Evolutionary conservation across 2,888 invertebrate genomes (phyloP).

Genomic region (Thalpophila matura): DNA sequence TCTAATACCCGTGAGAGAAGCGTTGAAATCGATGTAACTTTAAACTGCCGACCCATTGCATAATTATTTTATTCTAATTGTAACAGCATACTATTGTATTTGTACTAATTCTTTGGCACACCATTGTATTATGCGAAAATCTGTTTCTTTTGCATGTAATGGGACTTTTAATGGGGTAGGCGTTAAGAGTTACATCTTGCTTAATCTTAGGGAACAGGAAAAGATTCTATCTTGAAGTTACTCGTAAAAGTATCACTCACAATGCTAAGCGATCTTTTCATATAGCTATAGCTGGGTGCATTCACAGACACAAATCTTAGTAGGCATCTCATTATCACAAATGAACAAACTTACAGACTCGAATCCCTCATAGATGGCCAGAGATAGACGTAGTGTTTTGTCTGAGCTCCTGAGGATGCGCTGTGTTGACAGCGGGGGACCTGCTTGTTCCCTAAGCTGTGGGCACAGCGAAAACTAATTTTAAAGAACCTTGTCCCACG

Average conservation of each 20-base stretch:
- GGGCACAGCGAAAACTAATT: too few relatives aligned
- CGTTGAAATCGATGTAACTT: conserved; percentile 25
- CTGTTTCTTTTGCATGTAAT: conserved; percentile 31
- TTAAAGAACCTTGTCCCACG: too few relatives aligned
- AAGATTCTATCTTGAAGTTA: conserved; percentile 37
- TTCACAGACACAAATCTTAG: conserved; percentile 8
- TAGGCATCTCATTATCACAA: too few relatives aligned
- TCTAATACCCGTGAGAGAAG: conserved; percentile 28
- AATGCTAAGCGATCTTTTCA: conserved; percentile 1
- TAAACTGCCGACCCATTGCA: conserved; percentile 14
- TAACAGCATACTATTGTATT: conserved; percentile 50
- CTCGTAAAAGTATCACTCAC: too few relatives aligned
- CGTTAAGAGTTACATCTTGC: conserved; percentile 31
- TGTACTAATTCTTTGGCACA: conserved; percentile 14
- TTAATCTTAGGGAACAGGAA: conserved; percentile 13
- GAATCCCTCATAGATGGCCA: too few relatives aligned
- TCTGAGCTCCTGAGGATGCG: too few relatives aligned
- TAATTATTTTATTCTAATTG: conserved; percentile 48
- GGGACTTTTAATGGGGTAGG: conserved; percentile 12
- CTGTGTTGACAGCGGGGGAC: too few relatives aligned
- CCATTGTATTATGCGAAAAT: conserved; percentile 50
- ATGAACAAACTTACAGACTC: too few relatives aligned
- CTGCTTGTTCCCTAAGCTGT: too few relatives aligned
- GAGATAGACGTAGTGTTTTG: too few relatives aligned
- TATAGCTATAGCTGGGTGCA: conserved; percentile 6